Base-by-base conservation (phyloP, 2,888 invertebrate species). In the Mechanitis mazaeus region DNA sequence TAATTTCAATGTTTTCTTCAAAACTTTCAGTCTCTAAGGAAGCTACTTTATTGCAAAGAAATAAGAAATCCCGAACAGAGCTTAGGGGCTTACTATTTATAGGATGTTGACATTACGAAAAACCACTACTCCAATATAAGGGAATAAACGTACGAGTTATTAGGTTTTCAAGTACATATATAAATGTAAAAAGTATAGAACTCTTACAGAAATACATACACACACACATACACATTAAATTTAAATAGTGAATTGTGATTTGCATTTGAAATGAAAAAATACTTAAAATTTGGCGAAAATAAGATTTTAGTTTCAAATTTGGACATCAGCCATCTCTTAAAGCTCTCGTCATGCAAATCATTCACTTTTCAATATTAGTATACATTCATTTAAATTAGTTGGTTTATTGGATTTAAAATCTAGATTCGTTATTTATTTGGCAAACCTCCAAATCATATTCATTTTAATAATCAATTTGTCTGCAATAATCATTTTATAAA, bases 391-490 rank as follows among this genome's bases (percentile, higher is more conserved):
- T 38, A 63, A 64, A 64, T 66, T 66, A 66, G 64, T 63, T 47
- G 58, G 35, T 55, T 58, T 55, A 65, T 65, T 57, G 64, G 57
- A 61, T 58, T 64, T 60, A 60, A 61, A 61, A 59, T 60, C 64
- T 64, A 64, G 62, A 58, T 64, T 64, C 63, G 60, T 68, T 61
- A 68, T 60, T 65, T 67, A 57, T 64, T 60, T 67, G 68, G 68
- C 68, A 61, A 38, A 33, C 58, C n/a, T 60, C 68, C 65, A 68
- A 63, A 64, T 56, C 47, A 55, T 55, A 46, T 59, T 46, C 55
- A 58, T 58, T 54, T 59, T 61, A 20, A 31, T 31, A 28, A 31
- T 28, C 50, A 50, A 11, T 31, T 31, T 33, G 7, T 35, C 56
- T 7, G 20, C 31, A 45, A 28, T 28, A 20, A 31, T 45, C 5